Conservation (phyloP, 2,797 vertebrate species). For the Darevskia mixta region DNA sequence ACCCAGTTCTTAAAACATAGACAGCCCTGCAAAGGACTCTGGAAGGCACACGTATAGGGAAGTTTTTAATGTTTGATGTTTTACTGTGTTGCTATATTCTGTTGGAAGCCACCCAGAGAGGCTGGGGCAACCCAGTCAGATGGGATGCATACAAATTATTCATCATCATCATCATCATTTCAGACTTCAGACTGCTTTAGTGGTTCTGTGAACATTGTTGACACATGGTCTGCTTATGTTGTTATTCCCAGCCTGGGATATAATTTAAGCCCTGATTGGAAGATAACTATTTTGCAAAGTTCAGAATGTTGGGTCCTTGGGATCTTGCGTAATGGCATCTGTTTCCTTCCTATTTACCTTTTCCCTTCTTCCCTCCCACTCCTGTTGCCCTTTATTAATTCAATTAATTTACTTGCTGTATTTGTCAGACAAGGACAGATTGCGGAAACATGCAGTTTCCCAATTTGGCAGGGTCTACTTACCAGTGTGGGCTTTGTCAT, state of each 20-base stretch:
- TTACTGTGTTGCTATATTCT: too few relatives aligned
- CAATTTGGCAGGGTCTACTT: conserved; percentile 2
- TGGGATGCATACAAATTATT: too few relatives aligned
- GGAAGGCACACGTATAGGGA: too few relatives aligned
- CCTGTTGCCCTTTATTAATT: conserved; percentile 35
- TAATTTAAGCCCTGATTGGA: not conserved
- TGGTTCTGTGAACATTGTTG: not conserved
- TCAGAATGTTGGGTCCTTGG: not conserved
- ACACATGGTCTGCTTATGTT: not conserved
- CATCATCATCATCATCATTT: too few relatives aligned
- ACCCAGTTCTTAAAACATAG: not conserved
- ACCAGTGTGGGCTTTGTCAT: not conserved
- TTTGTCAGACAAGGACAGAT: conserved; percentile 43
- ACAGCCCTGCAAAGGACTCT: not conserved
- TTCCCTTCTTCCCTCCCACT: too few relatives aligned
- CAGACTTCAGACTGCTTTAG: not conserved
- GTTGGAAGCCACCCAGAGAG: too few relatives aligned
- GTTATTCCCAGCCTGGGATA: not conserved
- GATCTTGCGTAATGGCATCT: not conserved
- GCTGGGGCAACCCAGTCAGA: too few relatives aligned
- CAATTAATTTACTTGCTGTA: conserved; percentile 34
- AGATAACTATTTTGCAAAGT: not conserved
- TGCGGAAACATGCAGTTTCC: not conserved
- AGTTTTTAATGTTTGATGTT: too few relatives aligned
- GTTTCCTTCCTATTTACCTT: conserved; percentile 30